A percentile compares a stretch with the other conserved stretches of the same genome.
Conservation (phyloP, 2,797 vertebrate species). For the Triplophysa bombifrons region DNA sequence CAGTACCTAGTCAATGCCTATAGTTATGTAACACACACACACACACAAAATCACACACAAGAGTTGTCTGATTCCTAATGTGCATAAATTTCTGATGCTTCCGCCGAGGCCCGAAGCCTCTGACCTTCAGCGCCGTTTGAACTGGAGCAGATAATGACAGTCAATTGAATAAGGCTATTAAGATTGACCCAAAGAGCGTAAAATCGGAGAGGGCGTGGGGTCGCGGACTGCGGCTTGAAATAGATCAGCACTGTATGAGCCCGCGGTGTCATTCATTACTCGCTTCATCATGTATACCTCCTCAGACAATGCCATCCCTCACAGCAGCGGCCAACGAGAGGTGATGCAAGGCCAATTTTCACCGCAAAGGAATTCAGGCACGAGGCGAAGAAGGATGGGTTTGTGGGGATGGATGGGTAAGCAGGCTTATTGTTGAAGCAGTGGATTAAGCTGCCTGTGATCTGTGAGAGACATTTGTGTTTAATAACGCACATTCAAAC, state of each 20-base stretch:
- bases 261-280: slow-evolving; percentile 29
- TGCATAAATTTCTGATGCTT: not conserved
- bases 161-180: slow-evolving; percentile 33
- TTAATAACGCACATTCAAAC: slow-evolving; percentile 17
- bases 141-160: slow-evolving; percentile 13
- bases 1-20: not conserved
- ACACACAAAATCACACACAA: not conserved
- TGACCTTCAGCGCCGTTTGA: slow-evolving; percentile 36
- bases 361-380: slow-evolving; percentile 36
- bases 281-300: slow-evolving; percentile 44
- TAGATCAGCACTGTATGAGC: slow-evolving; percentile 18
- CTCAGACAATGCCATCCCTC: slow-evolving; percentile 28
- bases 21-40: not conserved
- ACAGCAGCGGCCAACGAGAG: slow-evolving; percentile 18
- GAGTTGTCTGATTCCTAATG: not conserved
- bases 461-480: slow-evolving; percentile 31
- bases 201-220: slow-evolving; percentile 15
- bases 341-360: slow-evolving; percentile 36
- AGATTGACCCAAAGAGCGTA: slow-evolving; percentile 24
- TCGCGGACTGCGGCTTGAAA: slow-evolving; percentile 30
- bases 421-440: slow-evolving; percentile 30
- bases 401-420: slow-evolving; percentile 12
- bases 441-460: slow-evolving; percentile 34
- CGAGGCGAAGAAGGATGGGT: slow-evolving; percentile 14
- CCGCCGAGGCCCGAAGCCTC: slow-evolving; percentile 1